Evolutionary conservation across 2,113 vertebrate species (phyloP).

Genomic region (Sylvilagus bachmani): DNA sequence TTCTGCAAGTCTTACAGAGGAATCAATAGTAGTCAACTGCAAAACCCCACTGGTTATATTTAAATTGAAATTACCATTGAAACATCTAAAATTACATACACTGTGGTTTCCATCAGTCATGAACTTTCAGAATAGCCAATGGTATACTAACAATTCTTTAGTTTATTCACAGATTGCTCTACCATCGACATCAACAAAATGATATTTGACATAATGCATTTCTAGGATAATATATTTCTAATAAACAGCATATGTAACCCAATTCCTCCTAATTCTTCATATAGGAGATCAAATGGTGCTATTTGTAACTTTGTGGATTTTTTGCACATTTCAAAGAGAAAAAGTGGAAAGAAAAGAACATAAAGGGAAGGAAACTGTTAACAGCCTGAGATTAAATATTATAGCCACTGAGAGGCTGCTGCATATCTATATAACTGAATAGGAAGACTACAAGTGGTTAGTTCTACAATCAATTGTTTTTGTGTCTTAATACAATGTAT

Average conservation of each 20-base stretch:
- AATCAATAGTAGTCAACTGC: slow-evolving; percentile 67
- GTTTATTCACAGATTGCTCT: slow-evolving; percentile 81
- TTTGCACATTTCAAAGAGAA: slow-evolving; percentile 61
- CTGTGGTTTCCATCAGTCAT: slow-evolving; percentile 68
- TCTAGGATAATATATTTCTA: slow-evolving; percentile 73
- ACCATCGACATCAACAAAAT: slow-evolving; percentile 66
- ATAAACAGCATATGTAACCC: slow-evolving; percentile 68
- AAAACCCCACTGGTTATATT: slow-evolving; percentile 63
- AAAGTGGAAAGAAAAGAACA: neutral
- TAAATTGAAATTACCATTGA: slow-evolving; percentile 82
- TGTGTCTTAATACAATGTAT: slow-evolving; percentile 67
- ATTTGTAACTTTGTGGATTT: slow-evolving; percentile 51
- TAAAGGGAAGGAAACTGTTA: slow-evolving; percentile 44
- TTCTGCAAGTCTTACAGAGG: slow-evolving; percentile 23
- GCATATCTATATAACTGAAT: slow-evolving; percentile 33
- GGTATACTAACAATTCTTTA: slow-evolving; percentile 80
- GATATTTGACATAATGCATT: slow-evolving; percentile 75
- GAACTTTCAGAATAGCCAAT: slow-evolving; percentile 80
- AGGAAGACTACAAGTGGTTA: slow-evolving; percentile 22
- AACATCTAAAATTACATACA: slow-evolving; percentile 76
- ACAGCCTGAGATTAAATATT: slow-evolving; percentile 71
- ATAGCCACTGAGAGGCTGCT: neutral
- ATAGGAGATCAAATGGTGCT: slow-evolving; percentile 73
- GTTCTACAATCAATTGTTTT: slow-evolving; percentile 69
- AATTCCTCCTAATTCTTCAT: slow-evolving; percentile 57